These are phyloP conservation scores for Ahaetulla prasina DNA, from an alignment of 2,113 vertebrate genomes.

Conservation along the genomic window DNA sequence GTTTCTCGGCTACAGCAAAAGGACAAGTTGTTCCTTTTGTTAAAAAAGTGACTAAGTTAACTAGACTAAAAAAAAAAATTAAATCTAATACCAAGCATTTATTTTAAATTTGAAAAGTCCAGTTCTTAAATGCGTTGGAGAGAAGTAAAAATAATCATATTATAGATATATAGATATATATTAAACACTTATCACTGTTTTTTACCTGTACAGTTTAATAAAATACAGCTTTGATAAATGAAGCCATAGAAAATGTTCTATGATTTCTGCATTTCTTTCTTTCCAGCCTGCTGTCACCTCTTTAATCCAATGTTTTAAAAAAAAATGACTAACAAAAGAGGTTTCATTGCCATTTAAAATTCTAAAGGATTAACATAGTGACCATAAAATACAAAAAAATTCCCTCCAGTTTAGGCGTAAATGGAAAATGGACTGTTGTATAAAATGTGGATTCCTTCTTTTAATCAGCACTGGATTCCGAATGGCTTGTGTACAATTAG, in stretches of 20 bases:
- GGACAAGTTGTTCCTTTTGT: background rate
- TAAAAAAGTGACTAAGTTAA: background rate
- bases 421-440: background rate
- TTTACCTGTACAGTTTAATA: background rate
- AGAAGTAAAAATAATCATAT: background rate
- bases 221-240: background rate
- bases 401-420: background rate
- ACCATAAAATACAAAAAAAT: background rate
- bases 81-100: slow-evolving; percentile 5
- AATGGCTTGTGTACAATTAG: background rate
- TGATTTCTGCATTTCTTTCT: background rate
- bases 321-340: background rate
- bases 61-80: background rate
- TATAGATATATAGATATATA: too few relatives aligned
- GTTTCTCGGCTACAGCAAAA: background rate
- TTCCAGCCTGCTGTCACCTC: background rate
- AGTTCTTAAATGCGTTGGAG: background rate
- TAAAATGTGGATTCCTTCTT: background rate
- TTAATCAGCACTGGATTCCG: background rate
- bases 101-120: background rate
- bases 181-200: background rate
- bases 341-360: background rate
- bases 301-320: background rate
- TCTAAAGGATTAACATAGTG: background rate
- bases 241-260: background rate